Base-by-base conservation (phyloP, 2,797 vertebrate species). In the Pangasius djambal region DNA sequence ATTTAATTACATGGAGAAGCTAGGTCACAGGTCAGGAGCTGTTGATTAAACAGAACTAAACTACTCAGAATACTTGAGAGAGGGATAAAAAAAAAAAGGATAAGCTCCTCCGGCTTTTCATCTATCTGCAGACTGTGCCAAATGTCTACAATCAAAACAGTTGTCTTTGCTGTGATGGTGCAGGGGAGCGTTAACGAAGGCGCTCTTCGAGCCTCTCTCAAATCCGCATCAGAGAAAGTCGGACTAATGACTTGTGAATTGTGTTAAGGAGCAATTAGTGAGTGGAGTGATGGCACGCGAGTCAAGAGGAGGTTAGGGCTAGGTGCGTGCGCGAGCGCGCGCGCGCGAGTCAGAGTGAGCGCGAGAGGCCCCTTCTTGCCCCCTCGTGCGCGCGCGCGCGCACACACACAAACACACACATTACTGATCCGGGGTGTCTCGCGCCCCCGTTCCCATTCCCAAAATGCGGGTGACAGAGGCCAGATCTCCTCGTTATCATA, bases 221-320 rank as follows among this genome's bases (percentile, higher is more conserved):
- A 82, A 94, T 92, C 92, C 40, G 65, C 88, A 88, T 87, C 85
- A 89, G 93, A 87, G 88, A 91, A 95, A 95, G 95, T 96, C 95
- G 92, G 93, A 94, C 87, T 95, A 95, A 96, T 96, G 95, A 95
- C 93, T 95, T 93, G 88, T 90, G 88, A 91, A 92, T 89, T 89
- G 89, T 85, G 72, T 90, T 88, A 92, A 94, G 92, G 93, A 96
- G 95, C 94, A 96, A 96, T 97, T 96, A 96, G 94, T 86, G 78
- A 92, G 63, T 92, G 93, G 92, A 91, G 95, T 96, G 95, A 95
- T 95, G 97, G 96, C 97, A 96, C 97, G 95, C 93, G 96, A 97
- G 95, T 93, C 91, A 91, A 93, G 94, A 94, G 92, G 93, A 91
- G 93, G 93, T 94, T 94, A 93, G 92, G 87, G 44, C 90, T 81